Evolutionary conservation across 2,888 invertebrate species (phyloP).

Genomic region (Volucella inanis): DNA sequence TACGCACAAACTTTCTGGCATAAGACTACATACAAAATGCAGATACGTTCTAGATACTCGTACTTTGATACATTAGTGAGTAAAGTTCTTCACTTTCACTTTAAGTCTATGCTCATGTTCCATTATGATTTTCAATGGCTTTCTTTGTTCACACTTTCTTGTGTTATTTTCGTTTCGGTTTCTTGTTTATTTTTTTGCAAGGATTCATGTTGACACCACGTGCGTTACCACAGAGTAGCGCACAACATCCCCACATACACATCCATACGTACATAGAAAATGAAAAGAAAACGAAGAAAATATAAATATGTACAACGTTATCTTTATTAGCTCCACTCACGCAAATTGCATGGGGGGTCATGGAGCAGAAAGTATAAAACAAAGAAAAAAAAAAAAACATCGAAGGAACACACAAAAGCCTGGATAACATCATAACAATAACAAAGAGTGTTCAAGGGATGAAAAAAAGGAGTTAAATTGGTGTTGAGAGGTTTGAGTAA

Average conservation of each 20-base stretch:
- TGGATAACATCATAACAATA: constrained; percentile 73
- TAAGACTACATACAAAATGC: background rate
- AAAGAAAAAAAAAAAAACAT: constrained; percentile 37
- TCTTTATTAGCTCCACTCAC: constrained; percentile 75
- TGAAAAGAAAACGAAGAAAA: constrained; percentile 49
- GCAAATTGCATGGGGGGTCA: constrained; percentile 71
- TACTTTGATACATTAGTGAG: constrained; percentile 38
- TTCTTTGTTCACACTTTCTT: constrained; percentile 64
- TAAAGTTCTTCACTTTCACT: constrained; percentile 70
- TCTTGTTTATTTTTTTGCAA: constrained; percentile 28
- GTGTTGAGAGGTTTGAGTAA: constrained; percentile 32
- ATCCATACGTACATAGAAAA: constrained; percentile 20
- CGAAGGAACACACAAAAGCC: constrained; percentile 70
- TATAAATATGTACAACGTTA: constrained; percentile 67
- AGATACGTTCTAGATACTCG: constrained; percentile 1
- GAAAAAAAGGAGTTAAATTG: constrained; percentile 56
- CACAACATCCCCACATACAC: background rate
- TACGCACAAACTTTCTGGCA: constrained; percentile 33
- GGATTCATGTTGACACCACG: constrained; percentile 74
- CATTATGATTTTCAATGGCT: constrained; percentile 42
- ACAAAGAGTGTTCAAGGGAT: constrained; percentile 54
- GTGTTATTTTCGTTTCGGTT: constrained; percentile 54
- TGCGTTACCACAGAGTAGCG: constrained; percentile 55
- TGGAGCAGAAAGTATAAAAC: constrained; percentile 40
- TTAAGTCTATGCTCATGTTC: constrained; percentile 49